Evolutionary conservation across 2,797 vertebrate species (phyloP), one percentile per base, ranked within the genome.

Genomic region (Sebastolobus altivelis): DNA sequence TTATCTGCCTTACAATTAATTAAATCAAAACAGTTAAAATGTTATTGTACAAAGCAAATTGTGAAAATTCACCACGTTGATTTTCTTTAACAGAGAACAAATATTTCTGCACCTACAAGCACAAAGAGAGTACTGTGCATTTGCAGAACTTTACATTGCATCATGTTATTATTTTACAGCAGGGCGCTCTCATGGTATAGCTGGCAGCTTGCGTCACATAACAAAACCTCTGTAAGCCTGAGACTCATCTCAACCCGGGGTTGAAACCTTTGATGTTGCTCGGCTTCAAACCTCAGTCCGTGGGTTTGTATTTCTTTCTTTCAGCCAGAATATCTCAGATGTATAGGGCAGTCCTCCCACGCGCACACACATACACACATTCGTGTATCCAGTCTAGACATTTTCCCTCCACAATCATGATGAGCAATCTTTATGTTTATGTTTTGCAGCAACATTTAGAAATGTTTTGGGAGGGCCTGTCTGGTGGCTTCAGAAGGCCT

Each of bases 181-280:
- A 40, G 9, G 56, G 61, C 0, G 0, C 43, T 62, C 55, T 75
- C 40, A 65, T 66, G n/a, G 22, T 46, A 68, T 40, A 74, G 63
- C 9, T 78, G 60, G 25, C 59, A 63, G 69, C 67, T 73, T 79
- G 43, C 6, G 1, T 49, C 58, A 71, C 35, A 68, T 31, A 79
- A 43, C 2, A 20, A 83, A 81, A 79, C 72, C 25, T 40, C 69
- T 72, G 33, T 62, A 5, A 62, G 59, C 60, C 46, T 18, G 6
- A 75, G 33, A 65, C 65, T 83, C 63, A 66, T 82, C 35, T 81
- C 68, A 22, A 13, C 14, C 49, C 56, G 37, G 29, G 61, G 31
- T 43, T 31, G 1, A 78, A 63, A 66, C 52, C 83, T 88, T 88
- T 87, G 75, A 89, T 75, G 76, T 38, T 33, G 46, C 37, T 3